These are phyloP conservation scores for Haliaeetus leucogaster DNA, from an alignment of 2,113 vertebrate genomes.

Conservation along the genomic window DNA sequence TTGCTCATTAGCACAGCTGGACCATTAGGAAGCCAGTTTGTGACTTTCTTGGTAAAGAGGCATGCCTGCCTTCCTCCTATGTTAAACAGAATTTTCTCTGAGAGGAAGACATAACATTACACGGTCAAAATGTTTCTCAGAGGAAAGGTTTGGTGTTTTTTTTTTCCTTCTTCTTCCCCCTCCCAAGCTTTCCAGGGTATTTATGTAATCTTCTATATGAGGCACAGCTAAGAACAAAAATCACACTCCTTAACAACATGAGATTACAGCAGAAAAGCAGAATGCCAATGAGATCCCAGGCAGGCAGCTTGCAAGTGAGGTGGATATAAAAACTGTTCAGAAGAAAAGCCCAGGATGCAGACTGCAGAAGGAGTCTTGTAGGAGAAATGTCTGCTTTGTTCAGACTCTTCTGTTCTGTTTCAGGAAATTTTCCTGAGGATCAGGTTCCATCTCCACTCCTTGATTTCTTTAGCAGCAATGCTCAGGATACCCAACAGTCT, in stretches of 20 bases:
- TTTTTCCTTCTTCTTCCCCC: neutral
- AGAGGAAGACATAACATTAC: neutral
- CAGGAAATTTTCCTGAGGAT: neutral
- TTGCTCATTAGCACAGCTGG: neutral
- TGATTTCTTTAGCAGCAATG: neutral
- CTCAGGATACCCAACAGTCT: neutral
- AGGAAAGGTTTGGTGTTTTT: neutral
- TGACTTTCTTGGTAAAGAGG: neutral
- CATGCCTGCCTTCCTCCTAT: neutral
- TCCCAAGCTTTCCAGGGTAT: conserved; percentile 7
- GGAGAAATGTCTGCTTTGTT: neutral
- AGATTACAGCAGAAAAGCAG: conserved; percentile 45
- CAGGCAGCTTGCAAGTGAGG: conserved; percentile 15
- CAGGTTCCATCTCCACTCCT: neutral
- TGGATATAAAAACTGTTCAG: neutral
- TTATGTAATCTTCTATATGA: conserved; percentile 52
- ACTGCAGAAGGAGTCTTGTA: neutral
- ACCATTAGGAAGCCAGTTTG: neutral
- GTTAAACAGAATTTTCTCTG: neutral
- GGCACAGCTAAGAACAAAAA: conserved; percentile 44
- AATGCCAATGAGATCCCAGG: conserved; percentile 29
- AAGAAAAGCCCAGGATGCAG: neutral
- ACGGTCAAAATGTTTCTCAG: neutral
- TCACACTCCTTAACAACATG: conserved; percentile 46
- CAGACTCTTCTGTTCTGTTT: neutral